These are phyloP conservation scores for Daubentonia madagascariensis DNA, from an alignment of 2,113 vertebrate genomes.

Conservation along the genomic window DNA sequence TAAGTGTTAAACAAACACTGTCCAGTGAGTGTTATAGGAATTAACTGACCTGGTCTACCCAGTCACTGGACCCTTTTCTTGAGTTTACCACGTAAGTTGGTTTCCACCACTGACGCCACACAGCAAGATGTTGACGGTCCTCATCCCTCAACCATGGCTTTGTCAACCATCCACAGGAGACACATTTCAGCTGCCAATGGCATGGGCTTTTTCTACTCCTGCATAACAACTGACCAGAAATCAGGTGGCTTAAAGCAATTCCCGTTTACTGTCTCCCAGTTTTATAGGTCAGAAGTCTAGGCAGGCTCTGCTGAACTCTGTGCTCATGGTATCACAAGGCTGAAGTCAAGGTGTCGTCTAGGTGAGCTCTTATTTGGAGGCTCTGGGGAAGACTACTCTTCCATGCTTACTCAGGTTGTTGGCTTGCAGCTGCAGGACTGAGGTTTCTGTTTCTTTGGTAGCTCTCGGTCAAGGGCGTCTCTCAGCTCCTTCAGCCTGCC, in stretches of 20 bases:
- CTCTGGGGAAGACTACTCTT: neutral
- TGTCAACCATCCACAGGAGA: neutral
- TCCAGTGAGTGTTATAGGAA: neutral
- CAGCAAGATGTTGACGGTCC: neutral
- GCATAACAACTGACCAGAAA: neutral
- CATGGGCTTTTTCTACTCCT: neutral
- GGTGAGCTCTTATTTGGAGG: neutral
- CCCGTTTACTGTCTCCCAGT: neutral
- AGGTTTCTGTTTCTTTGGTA: neutral
- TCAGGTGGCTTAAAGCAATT: neutral
- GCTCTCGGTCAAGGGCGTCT: neutral
- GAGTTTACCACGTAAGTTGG: neutral
- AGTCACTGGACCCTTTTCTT: neutral
- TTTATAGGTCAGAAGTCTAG: neutral
- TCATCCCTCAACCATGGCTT: neutral
- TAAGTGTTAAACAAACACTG: neutral
- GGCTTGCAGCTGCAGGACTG: neutral
- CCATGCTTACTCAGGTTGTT: neutral
- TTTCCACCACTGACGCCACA: neutral
- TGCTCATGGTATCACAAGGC: neutral
- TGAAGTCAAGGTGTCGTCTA: neutral
- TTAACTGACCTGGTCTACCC: neutral
- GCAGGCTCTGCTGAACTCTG: neutral
- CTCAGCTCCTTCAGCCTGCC: too few relatives aligned
- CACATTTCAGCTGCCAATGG: neutral